Evolutionary conservation across 2,888 invertebrate genomes (phyloP).

Genomic region (Steinernema scapterisci): DNA sequence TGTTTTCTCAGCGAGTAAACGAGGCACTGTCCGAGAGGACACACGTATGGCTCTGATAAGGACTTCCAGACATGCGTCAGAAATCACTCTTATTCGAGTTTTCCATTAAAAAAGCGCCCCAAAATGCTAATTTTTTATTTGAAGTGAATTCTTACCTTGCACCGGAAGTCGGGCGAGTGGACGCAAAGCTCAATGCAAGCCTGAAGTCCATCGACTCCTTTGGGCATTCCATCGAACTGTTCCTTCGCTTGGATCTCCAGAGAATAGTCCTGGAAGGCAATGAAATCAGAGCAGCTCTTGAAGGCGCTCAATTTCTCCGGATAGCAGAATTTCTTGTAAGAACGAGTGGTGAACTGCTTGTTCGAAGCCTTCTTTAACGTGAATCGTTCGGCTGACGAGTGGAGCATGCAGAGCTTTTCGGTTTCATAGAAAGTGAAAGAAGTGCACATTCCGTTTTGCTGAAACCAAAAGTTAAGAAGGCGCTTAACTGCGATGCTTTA

Average conservation of each 20-base stretch:
- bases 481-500: neutral
- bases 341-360: conserved; percentile 47
- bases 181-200: conserved; percentile 65
- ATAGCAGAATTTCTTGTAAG: conserved; percentile 48
- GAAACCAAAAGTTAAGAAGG: neutral
- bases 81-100: no score
- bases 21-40: no score
- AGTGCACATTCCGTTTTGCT: conserved; percentile 37
- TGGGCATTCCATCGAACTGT: conserved; percentile 63
- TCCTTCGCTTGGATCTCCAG: conserved; percentile 57
- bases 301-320: conserved; percentile 58
- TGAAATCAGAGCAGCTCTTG: conserved; percentile 58
- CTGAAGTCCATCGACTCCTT: conserved; percentile 61
- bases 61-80: no score
- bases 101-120: no score
- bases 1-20: no score
- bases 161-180: conserved; percentile 57
- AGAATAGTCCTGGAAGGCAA: conserved; percentile 64
- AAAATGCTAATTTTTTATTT: no score
- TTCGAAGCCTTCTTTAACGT: conserved; percentile 35
- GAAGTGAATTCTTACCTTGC: conserved; percentile 45
- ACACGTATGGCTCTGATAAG: no score
- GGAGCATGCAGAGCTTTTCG: conserved; percentile 43
- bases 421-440: conserved; percentile 45
- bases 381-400: conserved; percentile 37